These are phyloP conservation scores for Mola mola DNA, from an alignment of 2,113 vertebrate species.

Conservation along the genomic window DNA sequence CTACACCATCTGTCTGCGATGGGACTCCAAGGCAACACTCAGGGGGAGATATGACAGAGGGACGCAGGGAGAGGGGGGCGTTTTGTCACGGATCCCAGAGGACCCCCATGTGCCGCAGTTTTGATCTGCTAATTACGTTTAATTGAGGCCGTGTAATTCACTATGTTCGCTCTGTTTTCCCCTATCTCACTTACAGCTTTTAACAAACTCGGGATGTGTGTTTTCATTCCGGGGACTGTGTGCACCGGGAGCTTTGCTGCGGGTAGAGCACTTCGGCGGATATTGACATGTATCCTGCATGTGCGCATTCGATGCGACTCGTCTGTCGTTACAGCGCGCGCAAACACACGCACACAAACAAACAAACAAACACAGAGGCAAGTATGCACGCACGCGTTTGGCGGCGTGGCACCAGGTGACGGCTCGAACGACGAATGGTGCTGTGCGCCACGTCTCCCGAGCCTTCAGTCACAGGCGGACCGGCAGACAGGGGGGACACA, in stretches of 20 bases:
- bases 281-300: constrained; percentile 63
- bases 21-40: constrained; percentile 61
- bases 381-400: constrained; percentile 40
- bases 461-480: constrained; percentile 13
- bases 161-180: constrained; percentile 28
- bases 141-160: constrained; percentile 70
- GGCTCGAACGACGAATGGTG: constrained; percentile 32
- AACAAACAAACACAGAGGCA: neutral
- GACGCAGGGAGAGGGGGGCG: neutral
- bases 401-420: constrained; percentile 63
- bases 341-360: neutral
- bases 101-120: constrained; percentile 63
- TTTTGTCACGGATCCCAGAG: constrained; percentile 49
- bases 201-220: constrained; percentile 30
- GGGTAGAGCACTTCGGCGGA: constrained; percentile 42
- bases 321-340: constrained; percentile 38
- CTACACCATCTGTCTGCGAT: constrained; percentile 71
- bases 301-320: constrained; percentile 50
- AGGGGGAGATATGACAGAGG: constrained; percentile 41
- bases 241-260: constrained; percentile 19
- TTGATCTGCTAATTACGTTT: constrained; percentile 73
- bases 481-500: constrained; percentile 1
- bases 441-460: constrained; percentile 29
- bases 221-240: constrained; percentile 25
- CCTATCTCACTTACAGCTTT: constrained; percentile 49